Evolutionary conservation across 2,113 vertebrate species (phyloP).

Genomic region (Larimichthys crocea): DNA sequence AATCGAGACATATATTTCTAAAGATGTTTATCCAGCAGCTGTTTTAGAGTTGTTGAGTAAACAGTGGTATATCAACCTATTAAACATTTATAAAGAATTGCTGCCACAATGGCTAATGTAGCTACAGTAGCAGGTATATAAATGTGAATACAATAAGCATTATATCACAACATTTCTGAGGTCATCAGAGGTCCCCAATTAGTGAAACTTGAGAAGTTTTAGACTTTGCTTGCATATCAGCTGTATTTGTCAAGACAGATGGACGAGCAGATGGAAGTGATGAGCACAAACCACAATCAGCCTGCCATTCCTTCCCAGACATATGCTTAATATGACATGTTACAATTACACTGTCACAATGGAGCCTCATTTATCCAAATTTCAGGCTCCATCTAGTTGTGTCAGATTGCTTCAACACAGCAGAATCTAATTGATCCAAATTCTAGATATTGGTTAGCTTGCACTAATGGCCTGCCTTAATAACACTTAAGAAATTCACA

Average conservation of each 20-base stretch:
- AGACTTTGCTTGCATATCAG: conserved; percentile 56
- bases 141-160: background rate
- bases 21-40: background rate
- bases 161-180: conserved; percentile 23
- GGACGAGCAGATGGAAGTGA: conserved; percentile 77
- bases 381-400: conserved; percentile 53
- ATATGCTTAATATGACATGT: conserved; percentile 75
- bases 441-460: conserved; percentile 17
- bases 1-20: background rate
- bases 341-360: conserved; percentile 69
- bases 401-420: conserved; percentile 39
- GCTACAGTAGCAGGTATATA: background rate
- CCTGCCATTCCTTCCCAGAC: conserved; percentile 67
- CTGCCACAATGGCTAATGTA: conserved; percentile 4
- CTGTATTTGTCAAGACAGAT: conserved; percentile 67
- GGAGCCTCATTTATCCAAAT: conserved; percentile 55
- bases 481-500: conserved; percentile 26
- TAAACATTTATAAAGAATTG: background rate
- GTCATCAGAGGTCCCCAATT: conserved; percentile 58
- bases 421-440: conserved; percentile 26
- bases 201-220: conserved; percentile 48
- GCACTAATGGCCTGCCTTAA: conserved; percentile 24
- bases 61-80: background rate
- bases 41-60: background rate
- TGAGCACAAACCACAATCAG: conserved; percentile 73